Evolutionary conservation across 1,140 invertebrate genomes (phyloP).

Genomic region (Macrocentrus cingulum): DNA sequence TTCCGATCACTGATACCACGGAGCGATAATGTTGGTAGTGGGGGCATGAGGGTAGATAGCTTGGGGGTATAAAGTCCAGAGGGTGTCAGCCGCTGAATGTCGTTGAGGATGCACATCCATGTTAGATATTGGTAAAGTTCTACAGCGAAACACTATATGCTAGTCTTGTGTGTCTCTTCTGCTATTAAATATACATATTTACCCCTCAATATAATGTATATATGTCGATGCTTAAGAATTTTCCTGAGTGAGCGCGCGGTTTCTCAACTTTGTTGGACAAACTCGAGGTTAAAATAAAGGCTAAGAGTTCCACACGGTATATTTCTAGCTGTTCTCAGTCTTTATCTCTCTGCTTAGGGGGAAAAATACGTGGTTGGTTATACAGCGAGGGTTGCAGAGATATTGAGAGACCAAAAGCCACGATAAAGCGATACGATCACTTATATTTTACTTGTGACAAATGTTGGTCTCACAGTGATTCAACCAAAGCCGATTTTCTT

Average conservation of each 20-base stretch:
- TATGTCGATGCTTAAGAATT: too few relatives aligned
- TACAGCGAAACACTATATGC: conserved; percentile 49
- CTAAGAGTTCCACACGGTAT: neutral
- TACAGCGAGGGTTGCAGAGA: neutral
- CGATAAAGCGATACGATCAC: conserved; percentile 2
- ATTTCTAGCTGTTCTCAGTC: neutral
- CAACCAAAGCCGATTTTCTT: neutral
- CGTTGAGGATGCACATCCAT: conserved; percentile 17
- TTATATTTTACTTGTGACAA: conserved; percentile 3
- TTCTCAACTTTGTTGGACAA: neutral
- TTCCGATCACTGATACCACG: neutral
- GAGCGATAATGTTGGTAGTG: neutral
- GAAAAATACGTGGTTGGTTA: neutral
- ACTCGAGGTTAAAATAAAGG: neutral
- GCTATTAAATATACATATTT: neutral
- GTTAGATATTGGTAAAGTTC: conserved; percentile 56
- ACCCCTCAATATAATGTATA: neutral
- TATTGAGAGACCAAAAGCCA: neutral
- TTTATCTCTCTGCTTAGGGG: neutral
- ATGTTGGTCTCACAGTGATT: neutral
- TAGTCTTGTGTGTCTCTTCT: conserved; percentile 27
- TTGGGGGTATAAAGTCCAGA: neutral
- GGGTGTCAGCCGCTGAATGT: neutral
- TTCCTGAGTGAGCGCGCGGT: too few relatives aligned
- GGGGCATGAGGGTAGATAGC: too few relatives aligned